Base-by-base conservation (phyloP, 1,140 invertebrate species). In the Globodera rostochiensis region DNA sequence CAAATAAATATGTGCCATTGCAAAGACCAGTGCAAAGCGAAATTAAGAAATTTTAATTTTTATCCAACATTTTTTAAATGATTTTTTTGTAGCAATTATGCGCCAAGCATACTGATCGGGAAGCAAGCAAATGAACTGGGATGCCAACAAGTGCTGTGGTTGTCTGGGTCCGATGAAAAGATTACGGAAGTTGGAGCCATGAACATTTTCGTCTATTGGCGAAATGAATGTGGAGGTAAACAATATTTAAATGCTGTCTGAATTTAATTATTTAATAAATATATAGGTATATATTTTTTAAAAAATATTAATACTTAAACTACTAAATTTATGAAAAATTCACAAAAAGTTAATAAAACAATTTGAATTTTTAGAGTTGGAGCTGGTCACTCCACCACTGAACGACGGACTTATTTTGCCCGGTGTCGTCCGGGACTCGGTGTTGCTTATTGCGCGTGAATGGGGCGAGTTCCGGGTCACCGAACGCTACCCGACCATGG, bases 181-280 rank as follows among this genome's bases (percentile, higher is more conserved):
- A 87, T 99, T 2, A 98, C 97, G 0, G 98, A 99, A 92, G 96
- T 95, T 70, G 98, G 98, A 70, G 96, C 97, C 7, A 99, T 99
- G 98, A 99, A 99, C 88, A 93, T 99, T 73, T 98, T 99, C 89
- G 92, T 97, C 84, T 93, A 94, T 87, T 94, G 93, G 89, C 92
- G 94, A 80, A 95, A 98, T 89, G 93, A 95, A 77, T 91, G 95
- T 88, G 95, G 95, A 93, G 96, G 96, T 96, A 91, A 90, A 87
- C 77, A 25, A 49, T 60, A 60, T 36, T 49, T 21, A 75, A 36
- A 71, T 9, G 25, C 25, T 25, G 25, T 25, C 25, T 25, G 25
- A 25, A 25, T 25, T 25, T 25, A 25, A 25, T 25, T 25, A 25
- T 25, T 69, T 36, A 69, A 69, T 69, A n/a, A n/a, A n/a, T n/a